These are phyloP conservation scores for Mesembrinibis cayennensis DNA, from an alignment of 2,113 vertebrate species.

Conservation along the genomic window DNA sequence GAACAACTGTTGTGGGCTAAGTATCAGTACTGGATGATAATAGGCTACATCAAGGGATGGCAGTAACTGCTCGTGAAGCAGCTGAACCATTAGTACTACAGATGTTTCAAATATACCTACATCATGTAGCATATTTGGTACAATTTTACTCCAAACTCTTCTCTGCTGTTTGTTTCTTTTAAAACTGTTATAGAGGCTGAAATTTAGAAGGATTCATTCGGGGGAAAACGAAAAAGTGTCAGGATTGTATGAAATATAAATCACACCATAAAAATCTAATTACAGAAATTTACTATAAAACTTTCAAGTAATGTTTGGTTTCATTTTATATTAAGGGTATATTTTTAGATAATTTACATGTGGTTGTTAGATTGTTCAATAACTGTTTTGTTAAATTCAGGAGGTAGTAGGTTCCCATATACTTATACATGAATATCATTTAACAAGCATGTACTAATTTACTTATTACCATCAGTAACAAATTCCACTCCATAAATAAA, in stretches of 20 bases:
- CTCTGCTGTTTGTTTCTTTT: neutral
- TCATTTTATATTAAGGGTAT: neutral
- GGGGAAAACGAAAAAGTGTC: fast-evolving
- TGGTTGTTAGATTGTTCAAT: neutral
- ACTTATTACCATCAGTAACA: neutral
- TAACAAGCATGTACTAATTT: neutral
- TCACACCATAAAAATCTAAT: neutral
- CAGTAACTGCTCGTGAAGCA: neutral
- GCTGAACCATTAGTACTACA: neutral
- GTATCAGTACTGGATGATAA: neutral
- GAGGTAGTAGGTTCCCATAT: neutral
- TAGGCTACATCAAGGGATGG: neutral
- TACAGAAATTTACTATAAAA: neutral
- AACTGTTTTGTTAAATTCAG: neutral
- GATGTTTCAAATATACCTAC: neutral
- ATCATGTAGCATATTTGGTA: neutral
- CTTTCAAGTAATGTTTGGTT: neutral
- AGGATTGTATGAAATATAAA: neutral
- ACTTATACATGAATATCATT: fast-evolving
- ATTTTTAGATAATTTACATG: neutral
- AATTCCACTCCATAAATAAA: neutral
- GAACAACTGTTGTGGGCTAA: neutral
- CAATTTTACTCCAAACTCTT: neutral
- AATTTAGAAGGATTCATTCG: neutral
- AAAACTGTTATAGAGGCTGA: neutral